These are phyloP conservation scores for Anhinga anhinga DNA, from an alignment of 2,113 vertebrate genomes.

Conservation along the genomic window DNA sequence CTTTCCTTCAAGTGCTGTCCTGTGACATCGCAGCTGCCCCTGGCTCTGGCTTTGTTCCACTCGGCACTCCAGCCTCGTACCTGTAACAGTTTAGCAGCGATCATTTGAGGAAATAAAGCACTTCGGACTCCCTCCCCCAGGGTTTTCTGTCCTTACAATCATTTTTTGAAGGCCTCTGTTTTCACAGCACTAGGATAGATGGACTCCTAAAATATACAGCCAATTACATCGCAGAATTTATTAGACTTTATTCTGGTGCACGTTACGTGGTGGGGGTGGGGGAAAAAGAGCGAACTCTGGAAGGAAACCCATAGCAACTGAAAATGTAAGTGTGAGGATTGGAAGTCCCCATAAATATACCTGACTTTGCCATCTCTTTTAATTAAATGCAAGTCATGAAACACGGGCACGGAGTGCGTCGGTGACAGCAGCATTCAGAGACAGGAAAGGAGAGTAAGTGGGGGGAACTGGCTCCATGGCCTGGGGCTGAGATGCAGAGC, in stretches of 20 bases:
- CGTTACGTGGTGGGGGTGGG: background rate
- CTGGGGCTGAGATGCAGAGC: background rate
- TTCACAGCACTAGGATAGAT: background rate
- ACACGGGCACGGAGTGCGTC: background rate
- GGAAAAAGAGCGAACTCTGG: background rate
- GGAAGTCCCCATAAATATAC: conserved; percentile 35
- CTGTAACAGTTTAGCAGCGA: background rate
- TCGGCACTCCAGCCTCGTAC: background rate
- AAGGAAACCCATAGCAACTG: conserved; percentile 48
- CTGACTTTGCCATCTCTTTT: conserved; percentile 44
- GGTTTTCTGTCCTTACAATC: background rate
- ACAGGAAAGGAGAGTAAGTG: background rate
- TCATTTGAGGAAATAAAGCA: background rate
- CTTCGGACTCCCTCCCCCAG: background rate
- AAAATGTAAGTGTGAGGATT: conserved; percentile 2
- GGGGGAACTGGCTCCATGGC: background rate
- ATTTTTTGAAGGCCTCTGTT: background rate
- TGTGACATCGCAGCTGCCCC: background rate
- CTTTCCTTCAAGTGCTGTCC: background rate
- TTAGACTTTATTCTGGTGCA: conserved; percentile 18
- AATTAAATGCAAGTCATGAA: conserved; percentile 46
- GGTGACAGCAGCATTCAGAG: background rate
- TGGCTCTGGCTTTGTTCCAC: background rate
- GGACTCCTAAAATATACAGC: conserved; percentile 4
- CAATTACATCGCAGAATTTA: conserved; percentile 9